Evolutionary conservation across 2,797 vertebrate genomes (phyloP), one percentile per base, ranked within the genome.

Genomic region (Peromyscus aztecus): DNA sequence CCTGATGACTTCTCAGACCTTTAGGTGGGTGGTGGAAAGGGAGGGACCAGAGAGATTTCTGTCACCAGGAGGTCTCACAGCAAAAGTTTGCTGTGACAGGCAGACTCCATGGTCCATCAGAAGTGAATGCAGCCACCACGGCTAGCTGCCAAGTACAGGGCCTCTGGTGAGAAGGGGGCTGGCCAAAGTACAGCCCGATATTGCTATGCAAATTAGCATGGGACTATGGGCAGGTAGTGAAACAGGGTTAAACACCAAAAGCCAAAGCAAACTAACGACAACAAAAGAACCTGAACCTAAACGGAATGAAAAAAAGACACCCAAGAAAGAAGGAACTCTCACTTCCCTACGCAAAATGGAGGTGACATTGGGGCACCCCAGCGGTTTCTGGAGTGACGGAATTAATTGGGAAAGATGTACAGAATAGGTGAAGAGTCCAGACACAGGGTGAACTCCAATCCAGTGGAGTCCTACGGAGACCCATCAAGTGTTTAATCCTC

Each of bases 391-490:
- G 63, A 24, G 8, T 17, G n/a, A 6, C 9, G 7, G 52, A 65
- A 11, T n/a, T 34, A 1, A 40, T 6, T 24, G n/a, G 2, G 40
- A 27, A 2, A 37, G 31, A 11, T n/a, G 2, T 4, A 61, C 9
- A 43, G 67, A 31, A 17, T 7, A 4, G 7, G 24, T 3, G 34
- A 59, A 5, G 0, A 24, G 11, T 27, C 23, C 23, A 29, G 11
- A 4, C 5, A 12, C 0, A 3, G 1, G 31, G 24, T 0, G 1
- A 43, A 7, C 4, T 7, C n/a, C 0, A 10, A 4, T 59, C 55
- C 75, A 37, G 3, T 8, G 29, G 13, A 55, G 13, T 34, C 46
- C 24, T 10, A 31, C 0, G 19, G 8, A 37, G 23, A 40, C 1
- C 27, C 31, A 0, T 1, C 9, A 13, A 2, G 21, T 1, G 5